Evolutionary conservation across 2,888 invertebrate genomes (phyloP), one percentile per base, ranked within the genome.

Genomic region (Tiliacea citrago): DNA sequence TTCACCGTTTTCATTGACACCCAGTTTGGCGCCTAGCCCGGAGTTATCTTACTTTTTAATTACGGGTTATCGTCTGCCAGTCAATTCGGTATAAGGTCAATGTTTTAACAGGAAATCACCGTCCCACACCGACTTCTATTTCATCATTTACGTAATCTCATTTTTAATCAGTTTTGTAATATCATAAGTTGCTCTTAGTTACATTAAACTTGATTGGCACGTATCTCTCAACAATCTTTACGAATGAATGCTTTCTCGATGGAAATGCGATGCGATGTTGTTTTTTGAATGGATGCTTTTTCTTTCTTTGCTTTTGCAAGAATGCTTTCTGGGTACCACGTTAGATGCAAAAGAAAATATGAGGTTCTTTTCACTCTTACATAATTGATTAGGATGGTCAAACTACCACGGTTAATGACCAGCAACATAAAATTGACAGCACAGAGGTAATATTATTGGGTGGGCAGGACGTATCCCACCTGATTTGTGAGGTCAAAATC

Each of bases 41-140:
- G 6, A 24, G 35, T 66, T 80, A 80, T 80, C 80, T 66, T 39
- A 61, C 24, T 58, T 49, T 76, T 73, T 58, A 58, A 80, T 73
- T 73, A 53, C 10, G 45, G 82, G 81, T 82, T 81, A 81, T 81
- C 82, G 1, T 9, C 13, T 29, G 60, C n/a, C 58, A 63, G 5
- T 60, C 13, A 66, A 53, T 24, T 24, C 68, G 47, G 12, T 63
- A 13, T 45, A 42, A 67, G 70, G 63, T 73, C 77, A 81, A 61
- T 47, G 69, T 53, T 76, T 13, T n/a, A 61, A 76, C 35, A 67
- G 58, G 66, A 69, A 67, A 73, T 67, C 70, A 76, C 76, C 35
- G 42, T 55, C 53, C n/a, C 24, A 6, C 39, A 55, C 12, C 42
- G 60, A 45, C 42, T 49, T 51, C 68, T 24, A 68, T 73, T 77